phyloP scores from a whole-genome alignment of 2,888 invertebrate species.

The Pycnomerus fuliginosus region DNA sequence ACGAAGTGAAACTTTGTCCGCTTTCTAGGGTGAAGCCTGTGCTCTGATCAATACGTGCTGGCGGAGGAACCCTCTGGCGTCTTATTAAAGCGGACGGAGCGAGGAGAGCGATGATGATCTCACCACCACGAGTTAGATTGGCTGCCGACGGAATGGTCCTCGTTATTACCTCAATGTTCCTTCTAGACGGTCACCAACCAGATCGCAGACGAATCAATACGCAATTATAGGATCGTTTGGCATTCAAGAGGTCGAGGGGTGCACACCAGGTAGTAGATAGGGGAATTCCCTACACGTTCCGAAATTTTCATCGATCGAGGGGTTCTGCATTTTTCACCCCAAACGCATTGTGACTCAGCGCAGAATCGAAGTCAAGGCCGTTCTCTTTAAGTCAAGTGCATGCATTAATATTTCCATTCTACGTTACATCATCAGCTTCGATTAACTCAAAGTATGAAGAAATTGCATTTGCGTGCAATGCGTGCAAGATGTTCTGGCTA shows the following conservation, averaged over 20 bases:
- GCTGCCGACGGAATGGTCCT: slow-evolving; percentile 27
- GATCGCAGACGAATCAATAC: slow-evolving; percentile 33
- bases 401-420: no score
- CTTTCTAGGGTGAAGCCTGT: slow-evolving; percentile 30
- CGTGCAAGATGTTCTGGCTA: no score
- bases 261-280: no score
- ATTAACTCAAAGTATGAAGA: no score
- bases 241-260: slow-evolving; percentile 28
- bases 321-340: no score
- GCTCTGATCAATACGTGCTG: slow-evolving; percentile 43
- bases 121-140: slow-evolving; percentile 34
- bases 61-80: slow-evolving; percentile 43
- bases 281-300: no score
- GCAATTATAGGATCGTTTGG: slow-evolving; percentile 39
- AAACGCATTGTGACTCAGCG: no score
- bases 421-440: no score
- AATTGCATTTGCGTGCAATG: no score
- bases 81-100: slow-evolving; percentile 44
- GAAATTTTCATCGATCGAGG: no score
- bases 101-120: slow-evolving; percentile 41
- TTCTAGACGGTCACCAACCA: not conserved
- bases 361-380: no score
- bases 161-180: slow-evolving; percentile 27
- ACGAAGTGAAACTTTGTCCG: slow-evolving; percentile 44
- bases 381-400: no score